These are phyloP conservation scores for Nothobranchius kuhntae DNA, from an alignment of 2,113 vertebrate species.

Conservation along the genomic window DNA sequence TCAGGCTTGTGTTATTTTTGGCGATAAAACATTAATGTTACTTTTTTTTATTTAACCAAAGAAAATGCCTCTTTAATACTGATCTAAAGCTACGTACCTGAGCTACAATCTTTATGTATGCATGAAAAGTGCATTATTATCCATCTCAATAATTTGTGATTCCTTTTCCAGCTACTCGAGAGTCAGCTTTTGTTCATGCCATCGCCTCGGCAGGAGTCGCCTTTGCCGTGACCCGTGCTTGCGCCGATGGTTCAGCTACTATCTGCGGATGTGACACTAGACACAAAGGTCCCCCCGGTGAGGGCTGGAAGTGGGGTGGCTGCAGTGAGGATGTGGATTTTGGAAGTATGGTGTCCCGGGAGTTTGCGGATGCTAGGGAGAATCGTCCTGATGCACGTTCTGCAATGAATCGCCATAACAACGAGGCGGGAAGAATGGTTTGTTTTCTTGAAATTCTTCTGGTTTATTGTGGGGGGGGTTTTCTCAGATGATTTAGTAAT, in stretches of 20 bases:
- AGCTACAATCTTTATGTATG: too few species aligned
- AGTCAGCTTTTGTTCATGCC: constrained; percentile 95
- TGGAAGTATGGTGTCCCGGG: constrained; percentile 95
- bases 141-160: constrained; percentile 11
- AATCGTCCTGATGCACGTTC: constrained; percentile 95
- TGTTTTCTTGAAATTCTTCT: constrained; percentile 23
- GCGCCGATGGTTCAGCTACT: constrained; percentile 89
- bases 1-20: too few species aligned
- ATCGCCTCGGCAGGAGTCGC: constrained; percentile 94
- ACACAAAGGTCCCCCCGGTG: constrained; percentile 90
- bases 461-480: background rate
- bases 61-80: too few species aligned
- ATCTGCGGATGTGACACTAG: constrained; percentile 94
- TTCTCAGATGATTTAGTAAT: constrained; percentile 6
- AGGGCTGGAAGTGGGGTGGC: constrained; percentile 98
- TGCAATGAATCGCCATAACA: constrained; percentile 98
- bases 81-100: too few species aligned
- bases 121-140: too few species aligned
- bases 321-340: constrained; percentile 97
- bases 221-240: constrained; percentile 92
- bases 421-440: constrained; percentile 94
- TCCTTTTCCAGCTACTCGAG: constrained; percentile 87
- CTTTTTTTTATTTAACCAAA: too few species aligned
- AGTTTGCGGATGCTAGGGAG: constrained; percentile 94
- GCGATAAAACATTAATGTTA: too few species aligned